These are phyloP conservation scores for Hyles vespertilio DNA, from an alignment of 1,140 invertebrate genomes.

Conservation along the genomic window DNA sequence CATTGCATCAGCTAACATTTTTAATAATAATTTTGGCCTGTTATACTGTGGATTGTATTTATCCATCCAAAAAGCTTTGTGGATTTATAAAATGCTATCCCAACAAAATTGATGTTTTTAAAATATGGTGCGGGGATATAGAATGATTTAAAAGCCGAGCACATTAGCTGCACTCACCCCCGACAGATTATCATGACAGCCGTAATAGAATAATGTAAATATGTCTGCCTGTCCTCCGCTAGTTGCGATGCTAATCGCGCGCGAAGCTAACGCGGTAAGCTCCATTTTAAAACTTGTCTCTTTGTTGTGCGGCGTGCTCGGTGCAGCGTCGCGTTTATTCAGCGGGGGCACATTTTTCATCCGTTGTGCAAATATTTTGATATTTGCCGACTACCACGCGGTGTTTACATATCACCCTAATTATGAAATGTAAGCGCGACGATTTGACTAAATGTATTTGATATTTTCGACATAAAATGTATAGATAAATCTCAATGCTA, in stretches of 20 bases:
- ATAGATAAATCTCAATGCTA: too few species aligned
- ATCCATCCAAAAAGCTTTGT: too few species aligned
- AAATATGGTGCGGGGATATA: too few species aligned
- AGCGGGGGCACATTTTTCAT: conserved; percentile 54
- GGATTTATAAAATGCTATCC: too few species aligned
- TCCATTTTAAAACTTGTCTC: conserved; percentile 50
- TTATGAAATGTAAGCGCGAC: too few species aligned
- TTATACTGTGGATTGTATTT: too few species aligned
- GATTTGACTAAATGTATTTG: too few species aligned
- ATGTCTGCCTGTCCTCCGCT: conserved; percentile 38
- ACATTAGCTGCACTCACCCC: conserved; percentile 58
- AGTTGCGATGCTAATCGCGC: conserved; percentile 55
- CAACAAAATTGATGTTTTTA: too few species aligned
- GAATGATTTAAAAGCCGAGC: conserved; percentile 25
- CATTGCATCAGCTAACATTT: too few species aligned
- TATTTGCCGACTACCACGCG: conserved; percentile 30
- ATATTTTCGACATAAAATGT: too few species aligned
- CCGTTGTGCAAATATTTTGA: conserved; percentile 63
- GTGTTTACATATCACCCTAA: too few species aligned
- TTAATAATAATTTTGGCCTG: too few species aligned
- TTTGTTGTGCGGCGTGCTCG: conserved; percentile 39
- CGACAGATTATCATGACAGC: conserved; percentile 60
- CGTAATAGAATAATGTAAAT: conserved; percentile 70
- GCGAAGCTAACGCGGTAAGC: conserved; percentile 43
- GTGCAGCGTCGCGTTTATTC: conserved; percentile 27